Conservation (phyloP, 2,797 vertebrate genomes). For the Megaceryle alcyon region DNA sequence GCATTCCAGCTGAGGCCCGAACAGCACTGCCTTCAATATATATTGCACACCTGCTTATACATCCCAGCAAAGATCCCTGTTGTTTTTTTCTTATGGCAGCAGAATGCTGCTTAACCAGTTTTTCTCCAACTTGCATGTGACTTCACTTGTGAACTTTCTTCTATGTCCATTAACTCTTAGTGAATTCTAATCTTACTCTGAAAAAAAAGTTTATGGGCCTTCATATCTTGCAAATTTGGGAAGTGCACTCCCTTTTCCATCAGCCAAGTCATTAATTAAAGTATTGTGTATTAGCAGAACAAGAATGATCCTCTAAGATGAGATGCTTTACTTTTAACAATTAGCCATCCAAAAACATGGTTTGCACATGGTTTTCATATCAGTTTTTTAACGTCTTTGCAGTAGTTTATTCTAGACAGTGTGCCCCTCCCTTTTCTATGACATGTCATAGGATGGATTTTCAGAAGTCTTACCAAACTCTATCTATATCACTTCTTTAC, state of each 20-base stretch:
- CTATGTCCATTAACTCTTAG: background rate
- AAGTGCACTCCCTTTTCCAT: background rate
- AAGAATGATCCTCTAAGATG: background rate
- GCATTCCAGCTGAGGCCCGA: background rate
- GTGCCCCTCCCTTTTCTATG: background rate
- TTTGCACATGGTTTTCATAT: background rate
- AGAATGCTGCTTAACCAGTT: background rate
- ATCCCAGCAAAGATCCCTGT: background rate
- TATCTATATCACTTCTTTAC: background rate
- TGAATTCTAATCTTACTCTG: background rate
- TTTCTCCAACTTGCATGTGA: background rate
- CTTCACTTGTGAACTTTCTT: background rate
- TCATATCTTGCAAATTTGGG: background rate
- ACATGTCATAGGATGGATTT: background rate
- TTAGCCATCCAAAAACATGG: background rate
- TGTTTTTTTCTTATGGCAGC: background rate
- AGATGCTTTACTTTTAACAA: background rate
- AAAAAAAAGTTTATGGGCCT: background rate
- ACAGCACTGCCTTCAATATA: background rate
- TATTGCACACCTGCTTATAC: background rate
- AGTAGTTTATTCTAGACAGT: background rate
- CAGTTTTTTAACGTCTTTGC: background rate
- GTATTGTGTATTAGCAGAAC: background rate
- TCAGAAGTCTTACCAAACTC: background rate
- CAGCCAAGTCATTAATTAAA: background rate